A percentile compares a stretch with the other conserved stretches of the same genome.
These are phyloP conservation scores for Pipistrellus pipistrellus DNA, from an alignment of 2,797 vertebrate species.

Conservation along the genomic window DNA sequence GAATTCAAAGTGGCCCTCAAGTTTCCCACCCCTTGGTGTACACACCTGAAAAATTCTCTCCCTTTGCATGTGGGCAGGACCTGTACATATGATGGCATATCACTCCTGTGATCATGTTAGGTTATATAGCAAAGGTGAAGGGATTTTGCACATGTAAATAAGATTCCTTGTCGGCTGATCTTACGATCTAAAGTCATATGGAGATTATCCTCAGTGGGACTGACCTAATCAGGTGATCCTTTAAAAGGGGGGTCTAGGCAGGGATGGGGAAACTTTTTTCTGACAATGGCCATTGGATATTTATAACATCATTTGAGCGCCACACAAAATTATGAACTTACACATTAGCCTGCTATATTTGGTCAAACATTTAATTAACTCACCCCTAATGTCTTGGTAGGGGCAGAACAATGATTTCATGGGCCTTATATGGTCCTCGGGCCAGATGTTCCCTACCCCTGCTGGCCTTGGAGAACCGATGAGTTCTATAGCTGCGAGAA, in stretches of 20 bases:
- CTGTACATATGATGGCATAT: background rate
- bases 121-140: background rate
- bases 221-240: background rate
- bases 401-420: too few relatives aligned
- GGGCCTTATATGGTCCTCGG: too few relatives aligned
- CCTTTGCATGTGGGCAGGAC: background rate
- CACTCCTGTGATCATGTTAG: background rate
- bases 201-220: background rate
- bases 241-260: background rate
- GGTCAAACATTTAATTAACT: too few relatives aligned
- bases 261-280: too few relatives aligned
- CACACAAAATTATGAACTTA: too few relatives aligned
- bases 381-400: too few relatives aligned
- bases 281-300: too few relatives aligned
- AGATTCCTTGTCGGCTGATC: background rate
- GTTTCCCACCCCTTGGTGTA: background rate
- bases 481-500: background rate
- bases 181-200: background rate
- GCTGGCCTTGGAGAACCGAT: background rate
- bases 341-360: too few relatives aligned
- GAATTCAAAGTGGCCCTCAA: background rate
- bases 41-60: background rate
- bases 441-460: too few relatives aligned
- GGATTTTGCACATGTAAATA: background rate
- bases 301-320: too few relatives aligned